Percentiles rank a stretch among this genome's conserved stretches.
These are phyloP conservation scores for Engraulis encrasicolus DNA, from an alignment of 2,113 vertebrate species.

Conservation along the genomic window DNA sequence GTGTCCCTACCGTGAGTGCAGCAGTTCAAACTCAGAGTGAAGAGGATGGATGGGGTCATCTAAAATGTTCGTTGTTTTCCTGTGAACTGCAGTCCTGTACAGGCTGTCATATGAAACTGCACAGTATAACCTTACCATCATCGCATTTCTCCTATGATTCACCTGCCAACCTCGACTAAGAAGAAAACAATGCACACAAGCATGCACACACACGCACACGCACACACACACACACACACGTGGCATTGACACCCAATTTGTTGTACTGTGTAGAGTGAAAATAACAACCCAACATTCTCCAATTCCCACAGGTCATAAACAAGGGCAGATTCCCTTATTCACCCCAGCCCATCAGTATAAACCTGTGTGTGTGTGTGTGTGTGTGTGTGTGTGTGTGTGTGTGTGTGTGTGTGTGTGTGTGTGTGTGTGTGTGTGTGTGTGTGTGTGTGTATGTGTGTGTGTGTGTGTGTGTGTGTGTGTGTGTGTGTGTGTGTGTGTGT, in stretches of 20 bases:
- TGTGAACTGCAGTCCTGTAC: no score
- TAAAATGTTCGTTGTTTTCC: no score
- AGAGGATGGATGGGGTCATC: no score
- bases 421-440: not conserved
- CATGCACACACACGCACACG: not conserved
- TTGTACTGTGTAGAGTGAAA: not conserved
- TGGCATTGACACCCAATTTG: not conserved
- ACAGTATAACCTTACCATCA: no score
- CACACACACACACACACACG: not conserved
- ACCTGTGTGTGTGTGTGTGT: not conserved
- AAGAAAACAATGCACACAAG: not conserved
- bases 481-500: not conserved
- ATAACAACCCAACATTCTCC: constrained; percentile 3
- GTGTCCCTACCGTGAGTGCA: no score
- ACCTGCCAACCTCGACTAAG: no score
- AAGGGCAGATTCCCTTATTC: not conserved
- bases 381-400: not conserved
- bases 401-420: not conserved
- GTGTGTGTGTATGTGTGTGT: not conserved
- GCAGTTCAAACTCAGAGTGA: no score
- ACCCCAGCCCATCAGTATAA: not conserved
- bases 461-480: not conserved
- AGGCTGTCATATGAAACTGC: no score
- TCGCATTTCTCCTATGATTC: no score
- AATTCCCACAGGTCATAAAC: not conserved